phyloP scores from a whole-genome alignment of 2,113 vertebrate species.

The Orthonyx spaldingii region DNA sequence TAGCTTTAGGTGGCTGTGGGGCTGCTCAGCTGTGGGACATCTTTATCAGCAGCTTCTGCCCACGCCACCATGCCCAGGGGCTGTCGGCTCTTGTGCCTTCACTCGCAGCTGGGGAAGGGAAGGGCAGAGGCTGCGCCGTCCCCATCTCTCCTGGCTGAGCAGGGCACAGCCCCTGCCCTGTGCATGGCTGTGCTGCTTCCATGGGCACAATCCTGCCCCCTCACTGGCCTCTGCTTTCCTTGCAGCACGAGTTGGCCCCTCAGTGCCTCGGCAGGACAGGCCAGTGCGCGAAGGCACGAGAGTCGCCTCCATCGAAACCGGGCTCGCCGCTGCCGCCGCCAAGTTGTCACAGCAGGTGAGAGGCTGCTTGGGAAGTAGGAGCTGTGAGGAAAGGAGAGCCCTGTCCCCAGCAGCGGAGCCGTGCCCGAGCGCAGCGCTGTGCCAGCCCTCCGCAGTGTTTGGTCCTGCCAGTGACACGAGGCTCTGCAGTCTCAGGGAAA shows the following conservation, averaged over 20 bases:
- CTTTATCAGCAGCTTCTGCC: background rate
- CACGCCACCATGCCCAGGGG: rapidly evolving
- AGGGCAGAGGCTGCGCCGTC: background rate
- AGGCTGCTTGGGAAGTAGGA: background rate
- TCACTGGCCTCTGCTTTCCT: conserved; percentile 37
- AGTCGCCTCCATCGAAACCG: conserved; percentile 97
- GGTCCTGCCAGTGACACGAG: background rate
- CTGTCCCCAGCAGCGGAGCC: background rate
- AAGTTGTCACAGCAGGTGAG: conserved; percentile 96
- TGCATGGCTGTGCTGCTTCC: background rate
- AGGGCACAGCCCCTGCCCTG: background rate
- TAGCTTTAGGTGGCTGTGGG: background rate
- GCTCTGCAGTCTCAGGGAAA: background rate
- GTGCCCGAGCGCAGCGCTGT: background rate
- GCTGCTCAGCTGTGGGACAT: background rate
- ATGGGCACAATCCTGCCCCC: rapidly evolving
- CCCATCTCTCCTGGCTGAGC: background rate
- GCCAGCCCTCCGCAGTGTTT: background rate
- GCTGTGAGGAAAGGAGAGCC: background rate
- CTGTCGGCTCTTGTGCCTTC: background rate
- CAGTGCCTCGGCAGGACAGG: conserved; percentile 91
- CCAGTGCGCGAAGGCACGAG: conserved; percentile 94
- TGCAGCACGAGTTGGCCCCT: conserved; percentile 91
- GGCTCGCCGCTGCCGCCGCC: conserved; percentile 90
- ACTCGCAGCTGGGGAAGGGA: rapidly evolving